phyloP scores from a whole-genome alignment of 92 coral and sea anemone genomes.

The Parazoanthus swiftii region DNA sequence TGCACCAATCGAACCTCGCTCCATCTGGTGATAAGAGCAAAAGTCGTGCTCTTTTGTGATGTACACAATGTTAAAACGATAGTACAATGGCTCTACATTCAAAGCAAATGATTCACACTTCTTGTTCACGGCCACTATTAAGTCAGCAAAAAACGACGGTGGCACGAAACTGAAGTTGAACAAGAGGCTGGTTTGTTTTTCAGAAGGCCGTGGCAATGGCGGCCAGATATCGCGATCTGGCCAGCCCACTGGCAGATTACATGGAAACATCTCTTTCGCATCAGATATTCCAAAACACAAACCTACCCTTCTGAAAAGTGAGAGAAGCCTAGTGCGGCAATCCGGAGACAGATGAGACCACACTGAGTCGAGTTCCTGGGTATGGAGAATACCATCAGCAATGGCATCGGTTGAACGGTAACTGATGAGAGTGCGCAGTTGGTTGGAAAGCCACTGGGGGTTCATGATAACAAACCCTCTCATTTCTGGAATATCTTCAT shows the following conservation, averaged over 20 bases:
- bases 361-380: slow-evolving; percentile 3
- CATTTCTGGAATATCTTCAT: slow-evolving; percentile 44
- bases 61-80: slow-evolving; percentile 54
- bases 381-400: slow-evolving; percentile 32
- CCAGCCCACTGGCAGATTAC: slow-evolving; percentile 55
- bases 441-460: slow-evolving; percentile 51
- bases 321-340: neutral
- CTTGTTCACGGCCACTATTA: slow-evolving; percentile 46
- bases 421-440: slow-evolving; percentile 38
- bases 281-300: slow-evolving; percentile 44
- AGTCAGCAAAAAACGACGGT: slow-evolving; percentile 36
- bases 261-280: slow-evolving; percentile 45
- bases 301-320: slow-evolving; percentile 37
- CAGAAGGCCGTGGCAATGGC: slow-evolving; percentile 23
- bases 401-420: slow-evolving; percentile 14
- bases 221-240: slow-evolving; percentile 56
- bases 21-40: neutral
- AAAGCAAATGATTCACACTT: slow-evolving; percentile 26
- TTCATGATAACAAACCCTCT: slow-evolving; percentile 36
- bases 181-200: slow-evolving; percentile 37
- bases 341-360: slow-evolving; percentile 33
- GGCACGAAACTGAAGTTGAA: slow-evolving; percentile 42
- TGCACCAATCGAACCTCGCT: no score
- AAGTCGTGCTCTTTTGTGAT: slow-evolving; percentile 8
- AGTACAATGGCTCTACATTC: slow-evolving; percentile 44